These are phyloP conservation scores for Fragum whitleyi DNA, from an alignment of 2,888 invertebrate species.

Conservation along the genomic window DNA sequence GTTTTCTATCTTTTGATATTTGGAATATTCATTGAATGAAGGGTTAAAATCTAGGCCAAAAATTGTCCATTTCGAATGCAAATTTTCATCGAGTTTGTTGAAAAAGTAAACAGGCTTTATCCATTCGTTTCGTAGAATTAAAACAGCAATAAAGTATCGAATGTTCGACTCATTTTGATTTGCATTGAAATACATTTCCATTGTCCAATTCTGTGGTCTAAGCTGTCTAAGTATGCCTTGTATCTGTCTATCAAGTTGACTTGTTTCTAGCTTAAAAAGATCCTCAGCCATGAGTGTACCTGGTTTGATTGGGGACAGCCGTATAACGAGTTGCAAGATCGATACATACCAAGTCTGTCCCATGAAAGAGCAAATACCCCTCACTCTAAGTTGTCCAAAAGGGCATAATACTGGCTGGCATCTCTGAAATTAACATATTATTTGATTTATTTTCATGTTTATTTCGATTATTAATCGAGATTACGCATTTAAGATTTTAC, in stretches of 20 bases:
- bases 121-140: not conserved
- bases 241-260: not conserved
- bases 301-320: not conserved
- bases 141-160: not conserved
- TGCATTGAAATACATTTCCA: not conserved
- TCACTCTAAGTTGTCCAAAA: not conserved
- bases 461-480: too few relatives aligned
- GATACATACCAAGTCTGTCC: not conserved
- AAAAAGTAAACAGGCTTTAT: not conserved
- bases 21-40: not conserved
- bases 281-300: not conserved
- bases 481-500: too few relatives aligned
- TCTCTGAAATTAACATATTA: not conserved
- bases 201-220: not conserved
- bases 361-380: not conserved
- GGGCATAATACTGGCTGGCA: not conserved
- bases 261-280: not conserved
- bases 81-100: not conserved
- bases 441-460: too few relatives aligned
- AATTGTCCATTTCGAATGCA: not conserved
- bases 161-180: not conserved
- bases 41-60: not conserved
- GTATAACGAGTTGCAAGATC: not conserved
- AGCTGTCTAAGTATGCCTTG: not conserved
- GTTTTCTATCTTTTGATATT: not conserved